These are phyloP conservation scores for Tethea ocularis DNA, from an alignment of 2,888 invertebrate genomes.

Conservation along the genomic window DNA sequence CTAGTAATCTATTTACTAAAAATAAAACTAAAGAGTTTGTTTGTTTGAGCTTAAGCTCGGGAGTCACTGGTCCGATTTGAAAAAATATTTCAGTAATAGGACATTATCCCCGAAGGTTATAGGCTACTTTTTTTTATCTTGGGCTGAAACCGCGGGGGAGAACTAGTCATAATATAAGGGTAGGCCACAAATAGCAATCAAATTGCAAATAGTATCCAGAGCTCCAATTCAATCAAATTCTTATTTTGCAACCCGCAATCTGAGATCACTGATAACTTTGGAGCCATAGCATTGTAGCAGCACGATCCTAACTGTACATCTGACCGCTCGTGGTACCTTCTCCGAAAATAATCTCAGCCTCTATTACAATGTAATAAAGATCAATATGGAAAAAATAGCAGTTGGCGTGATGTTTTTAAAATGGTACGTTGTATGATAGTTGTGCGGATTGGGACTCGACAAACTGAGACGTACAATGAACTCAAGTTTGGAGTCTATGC, in stretches of 20 bases:
- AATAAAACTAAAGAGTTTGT: no score
- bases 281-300: constrained; percentile 12
- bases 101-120: no score
- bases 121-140: no score
- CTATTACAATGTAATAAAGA: constrained; percentile 20
- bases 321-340: not conserved
- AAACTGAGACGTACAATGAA: constrained; percentile 49
- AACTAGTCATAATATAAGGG: no score
- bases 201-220: not conserved
- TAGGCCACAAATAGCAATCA: no score
- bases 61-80: no score
- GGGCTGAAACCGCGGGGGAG: no score
- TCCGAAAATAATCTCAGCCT: not conserved
- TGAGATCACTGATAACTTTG: constrained; percentile 12
- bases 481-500: no score
- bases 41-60: no score
- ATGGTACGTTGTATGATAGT: constrained; percentile 29
- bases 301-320: constrained; percentile 45
- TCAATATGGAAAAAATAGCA: constrained; percentile 16
- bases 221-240: not conserved
- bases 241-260: constrained; percentile 3
- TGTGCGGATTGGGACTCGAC: constrained; percentile 33
- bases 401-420: constrained; percentile 7
- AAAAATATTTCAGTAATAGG: no score
- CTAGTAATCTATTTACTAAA: no score